These are phyloP conservation scores for Larimichthys polyactis DNA, from an alignment of 2,113 vertebrate species.

Conservation along the genomic window DNA sequence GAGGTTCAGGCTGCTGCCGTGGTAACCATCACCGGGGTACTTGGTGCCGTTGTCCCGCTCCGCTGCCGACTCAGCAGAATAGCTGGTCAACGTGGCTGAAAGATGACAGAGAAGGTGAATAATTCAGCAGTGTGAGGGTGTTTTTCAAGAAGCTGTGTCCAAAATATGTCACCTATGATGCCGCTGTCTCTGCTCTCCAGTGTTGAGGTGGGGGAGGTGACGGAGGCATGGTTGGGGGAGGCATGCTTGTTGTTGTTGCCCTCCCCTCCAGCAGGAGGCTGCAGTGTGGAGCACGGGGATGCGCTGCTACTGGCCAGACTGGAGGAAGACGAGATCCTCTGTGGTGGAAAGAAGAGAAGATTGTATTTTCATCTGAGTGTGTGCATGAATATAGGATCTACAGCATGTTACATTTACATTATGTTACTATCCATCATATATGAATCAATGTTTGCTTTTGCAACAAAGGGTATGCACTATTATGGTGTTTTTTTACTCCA, in stretches of 20 bases:
- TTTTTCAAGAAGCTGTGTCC: background rate
- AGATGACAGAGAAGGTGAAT: slow-evolving; percentile 7
- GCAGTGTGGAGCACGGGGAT: slow-evolving; percentile 94
- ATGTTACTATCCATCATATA: background rate
- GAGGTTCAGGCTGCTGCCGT: slow-evolving; percentile 90
- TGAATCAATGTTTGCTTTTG: background rate
- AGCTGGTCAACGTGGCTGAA: slow-evolving; percentile 94
- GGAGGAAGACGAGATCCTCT: slow-evolving; percentile 95
- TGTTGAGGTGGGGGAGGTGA: slow-evolving; percentile 94
- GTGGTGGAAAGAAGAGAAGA: slow-evolving; percentile 81
- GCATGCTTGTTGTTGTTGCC: slow-evolving; percentile 78
- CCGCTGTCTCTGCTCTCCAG: slow-evolving; percentile 97
- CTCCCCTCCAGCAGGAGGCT: slow-evolving; percentile 79
- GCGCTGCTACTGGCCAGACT: slow-evolving; percentile 93
- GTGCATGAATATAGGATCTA: background rate
- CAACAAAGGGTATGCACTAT: too few relatives aligned
- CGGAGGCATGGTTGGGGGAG: slow-evolving; percentile 85
- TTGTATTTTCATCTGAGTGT: background rate
- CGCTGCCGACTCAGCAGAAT: slow-evolving; percentile 89
- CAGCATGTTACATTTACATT: background rate
- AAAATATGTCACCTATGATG: slow-evolving; percentile 89
- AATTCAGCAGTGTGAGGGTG: too few relatives aligned
- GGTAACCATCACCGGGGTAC: slow-evolving; percentile 87
- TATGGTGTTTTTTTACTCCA: too few relatives aligned
- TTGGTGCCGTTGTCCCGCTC: slow-evolving; percentile 88